Evolutionary conservation across 2,113 vertebrate species (phyloP), one percentile per base, ranked within the genome.

Genomic region (Corythaixoides concolor): DNA sequence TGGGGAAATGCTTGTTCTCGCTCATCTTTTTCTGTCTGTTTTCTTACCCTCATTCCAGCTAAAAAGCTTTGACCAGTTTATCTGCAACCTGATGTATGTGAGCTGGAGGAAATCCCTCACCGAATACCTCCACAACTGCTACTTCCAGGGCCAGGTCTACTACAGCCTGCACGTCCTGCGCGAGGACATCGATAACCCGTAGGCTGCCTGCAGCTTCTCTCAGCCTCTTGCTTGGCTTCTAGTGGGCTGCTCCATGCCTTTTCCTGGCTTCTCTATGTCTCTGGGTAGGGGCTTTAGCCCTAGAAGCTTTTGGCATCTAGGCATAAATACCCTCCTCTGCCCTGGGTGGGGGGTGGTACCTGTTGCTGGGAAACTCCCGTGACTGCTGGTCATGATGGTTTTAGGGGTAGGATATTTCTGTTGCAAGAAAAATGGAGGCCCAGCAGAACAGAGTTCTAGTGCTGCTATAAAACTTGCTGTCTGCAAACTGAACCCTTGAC

Each of bases 161-260:
- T 99, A 99, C 96, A 99, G 97, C 22, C 98, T 99, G 81, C 99
- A 99, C 4, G 97, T 99, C 53, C 98, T 99, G 84, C 97, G 76
- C 12, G 98, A 99, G 74, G 98, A 99, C 95, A 62, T 99, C 32
- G 99, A 99, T 94, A 99, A 99, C 96, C 99, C 99, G 99, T 99
- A 98, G 97, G 99, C 66, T 37, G 58, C 90, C 15, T 13, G 43
- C 0, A 0, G n/a, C 67, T 96, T 95, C 87, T 97, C 72, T 85
- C 84, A 62, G 2, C 70, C 13, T 85, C 28, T 96, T 81, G 52
- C 85, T 96, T 94, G 63, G 59, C 75, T 89, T 89, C 85, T 92
- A 4, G 7, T 83, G 73, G 67, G 47, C 62, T 73, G 22, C 76
- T 94, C 49, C 1, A 0, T 11, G 5, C 28, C 39, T 86, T 93